phyloP scores from a whole-genome alignment of 2,888 invertebrate species.

The Oithona nana region DNA sequence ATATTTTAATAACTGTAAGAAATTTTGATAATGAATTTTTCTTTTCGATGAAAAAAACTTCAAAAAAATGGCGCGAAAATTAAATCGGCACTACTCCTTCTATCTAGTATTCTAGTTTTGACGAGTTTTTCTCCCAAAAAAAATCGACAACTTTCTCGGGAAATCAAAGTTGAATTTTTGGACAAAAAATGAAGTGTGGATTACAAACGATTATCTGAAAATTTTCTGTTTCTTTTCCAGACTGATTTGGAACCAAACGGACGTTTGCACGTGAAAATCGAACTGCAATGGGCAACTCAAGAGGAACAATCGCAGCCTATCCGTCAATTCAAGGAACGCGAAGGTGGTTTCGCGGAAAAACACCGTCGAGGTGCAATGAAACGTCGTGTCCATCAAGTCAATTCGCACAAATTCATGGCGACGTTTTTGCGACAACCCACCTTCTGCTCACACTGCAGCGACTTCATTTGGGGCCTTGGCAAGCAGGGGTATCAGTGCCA shows the following conservation, averaged over 20 bases:
- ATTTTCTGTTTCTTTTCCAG: conserved; percentile 19
- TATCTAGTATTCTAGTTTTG: no score
- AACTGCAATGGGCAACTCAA: conserved; percentile 42
- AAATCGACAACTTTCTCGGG: no score
- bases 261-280: conserved; percentile 16
- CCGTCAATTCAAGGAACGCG: conserved; percentile 86
- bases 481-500: conserved; percentile 96
- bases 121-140: no score
- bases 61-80: no score
- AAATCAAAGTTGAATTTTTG: no score
- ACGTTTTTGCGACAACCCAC: conserved; percentile 95
- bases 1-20: no score
- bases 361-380: conserved; percentile 93
- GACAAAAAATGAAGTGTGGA: background rate
- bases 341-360: conserved; percentile 49
- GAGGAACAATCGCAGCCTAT: conserved; percentile 41
- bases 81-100: no score
- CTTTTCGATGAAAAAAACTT: no score
- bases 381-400: conserved; percentile 85
- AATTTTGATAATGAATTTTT: no score
- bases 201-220: no score
- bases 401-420: conserved; percentile 84
- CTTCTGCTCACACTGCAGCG: conserved; percentile 96
- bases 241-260: conserved; percentile 15
- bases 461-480: conserved; percentile 97